These are phyloP conservation scores for Bryconaethiops microstoma DNA, from an alignment of 2,797 vertebrate genomes.

Conservation along the genomic window DNA sequence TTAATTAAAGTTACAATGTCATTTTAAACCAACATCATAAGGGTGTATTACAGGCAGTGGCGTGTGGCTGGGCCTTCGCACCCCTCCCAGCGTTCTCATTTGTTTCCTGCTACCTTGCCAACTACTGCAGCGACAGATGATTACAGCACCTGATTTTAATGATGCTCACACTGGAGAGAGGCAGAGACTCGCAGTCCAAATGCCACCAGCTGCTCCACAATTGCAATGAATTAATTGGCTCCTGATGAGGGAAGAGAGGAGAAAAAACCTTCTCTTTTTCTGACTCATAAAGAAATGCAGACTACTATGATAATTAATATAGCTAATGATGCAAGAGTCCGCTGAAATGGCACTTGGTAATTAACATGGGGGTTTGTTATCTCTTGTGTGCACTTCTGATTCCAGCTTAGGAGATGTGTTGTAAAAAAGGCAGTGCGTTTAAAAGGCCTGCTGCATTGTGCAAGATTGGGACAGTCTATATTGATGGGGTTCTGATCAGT, in stretches of 20 bases:
- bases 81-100: constrained; percentile 79
- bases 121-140: constrained; percentile 82
- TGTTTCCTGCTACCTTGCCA: constrained; percentile 83
- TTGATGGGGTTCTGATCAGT: constrained; percentile 62
- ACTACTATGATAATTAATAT: constrained; percentile 82
- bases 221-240: constrained; percentile 86
- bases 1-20: constrained; percentile 84
- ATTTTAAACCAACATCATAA: constrained; percentile 85
- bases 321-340: constrained; percentile 77
- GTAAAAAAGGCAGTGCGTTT: constrained; percentile 61
- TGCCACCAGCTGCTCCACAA: constrained; percentile 86
- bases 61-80: constrained; percentile 74
- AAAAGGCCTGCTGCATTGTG: constrained; percentile 50
- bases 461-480: constrained; percentile 49
- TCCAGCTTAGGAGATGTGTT: constrained; percentile 50
- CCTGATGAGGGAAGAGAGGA: constrained; percentile 70
- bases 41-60: constrained; percentile 77
- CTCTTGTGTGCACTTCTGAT: constrained; percentile 55
- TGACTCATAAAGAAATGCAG: constrained; percentile 81
- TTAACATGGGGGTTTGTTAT: constrained; percentile 68
- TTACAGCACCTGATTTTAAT: constrained; percentile 87
- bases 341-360: constrained; percentile 78
- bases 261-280: constrained; percentile 71
- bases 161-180: constrained; percentile 83
- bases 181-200: constrained; percentile 86